A percentile compares a stretch with the other conserved stretches of the same genome.
These are phyloP conservation scores for Dicerorhinus sumatrensis DNA, from an alignment of 2,113 vertebrate genomes.

Conservation along the genomic window DNA sequence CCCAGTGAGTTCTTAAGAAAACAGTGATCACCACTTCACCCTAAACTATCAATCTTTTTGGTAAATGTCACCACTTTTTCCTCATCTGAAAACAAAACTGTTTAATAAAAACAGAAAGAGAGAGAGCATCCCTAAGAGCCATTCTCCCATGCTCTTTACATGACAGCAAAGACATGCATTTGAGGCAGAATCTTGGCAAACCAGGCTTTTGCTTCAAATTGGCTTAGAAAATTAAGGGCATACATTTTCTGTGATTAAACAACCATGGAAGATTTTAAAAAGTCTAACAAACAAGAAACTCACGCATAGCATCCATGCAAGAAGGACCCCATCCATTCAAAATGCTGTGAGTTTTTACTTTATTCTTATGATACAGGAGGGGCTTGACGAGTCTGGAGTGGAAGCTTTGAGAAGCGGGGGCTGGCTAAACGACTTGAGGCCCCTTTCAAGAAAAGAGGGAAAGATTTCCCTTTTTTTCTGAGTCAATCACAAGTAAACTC, in stretches of 20 bases:
- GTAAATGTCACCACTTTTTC: slow-evolving; percentile 4
- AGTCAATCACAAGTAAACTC: neutral
- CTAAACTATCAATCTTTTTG: neutral
- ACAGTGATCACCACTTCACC: neutral
- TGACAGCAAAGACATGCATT: neutral
- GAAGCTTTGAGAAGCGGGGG: neutral
- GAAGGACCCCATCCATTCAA: neutral
- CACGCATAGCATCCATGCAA: neutral
- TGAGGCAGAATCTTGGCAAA: slow-evolving; percentile 9
- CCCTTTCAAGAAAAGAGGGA: neutral
- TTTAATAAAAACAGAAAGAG: neutral
- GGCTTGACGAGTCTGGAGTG: neutral
- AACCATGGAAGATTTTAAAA: slow-evolving; percentile 6
- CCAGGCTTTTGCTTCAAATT: slow-evolving; percentile 26
- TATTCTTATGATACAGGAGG: slow-evolving; percentile 19
- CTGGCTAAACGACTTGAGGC: neutral
- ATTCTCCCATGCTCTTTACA: neutral
- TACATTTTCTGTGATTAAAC: slow-evolving; percentile 37
- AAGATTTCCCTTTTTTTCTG: neutral
- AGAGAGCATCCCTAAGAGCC: neutral
- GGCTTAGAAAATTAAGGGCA: slow-evolving; percentile 63
- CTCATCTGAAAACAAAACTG: slow-evolving; percentile 38
- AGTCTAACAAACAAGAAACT: slow-evolving; percentile 41
- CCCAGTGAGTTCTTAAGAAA: neutral
- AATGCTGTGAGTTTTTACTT: slow-evolving; percentile 6